Percentiles rank a stretch among this genome's conserved stretches.
These are phyloP conservation scores for Rhorus exstirpatorius DNA, from an alignment of 2,888 invertebrate species.

Conservation along the genomic window DNA sequence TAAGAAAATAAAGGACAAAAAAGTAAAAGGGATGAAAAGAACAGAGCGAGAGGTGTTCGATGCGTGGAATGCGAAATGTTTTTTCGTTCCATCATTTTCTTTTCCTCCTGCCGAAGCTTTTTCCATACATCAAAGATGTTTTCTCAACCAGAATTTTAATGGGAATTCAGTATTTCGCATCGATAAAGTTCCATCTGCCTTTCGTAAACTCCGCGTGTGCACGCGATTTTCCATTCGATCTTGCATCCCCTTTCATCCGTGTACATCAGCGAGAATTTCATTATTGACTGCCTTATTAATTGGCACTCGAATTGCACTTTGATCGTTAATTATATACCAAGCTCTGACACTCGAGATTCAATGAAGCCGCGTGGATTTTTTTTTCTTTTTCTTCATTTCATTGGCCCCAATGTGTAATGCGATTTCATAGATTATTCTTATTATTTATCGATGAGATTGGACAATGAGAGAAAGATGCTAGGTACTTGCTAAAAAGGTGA, in stretches of 20 bases:
- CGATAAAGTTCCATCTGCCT: too few relatives aligned
- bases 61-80: too few relatives aligned
- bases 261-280: not conserved
- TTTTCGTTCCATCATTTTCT: too few relatives aligned
- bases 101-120: too few relatives aligned
- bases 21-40: too few relatives aligned
- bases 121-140: too few relatives aligned
- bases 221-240: slow-evolving; percentile 11
- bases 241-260: not conserved
- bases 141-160: too few relatives aligned
- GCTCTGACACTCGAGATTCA: slow-evolving; percentile 21
- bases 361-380: too few relatives aligned
- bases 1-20: too few relatives aligned
- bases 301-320: slow-evolving; percentile 32
- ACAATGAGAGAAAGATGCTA: slow-evolving; percentile 34
- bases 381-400: slow-evolving; percentile 2
- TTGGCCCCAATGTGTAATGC: not conserved
- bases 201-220: too few relatives aligned
- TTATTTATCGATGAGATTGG: slow-evolving; percentile 29
- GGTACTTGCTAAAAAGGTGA: not conserved
- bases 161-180: too few relatives aligned
- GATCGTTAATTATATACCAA: slow-evolving; percentile 9
- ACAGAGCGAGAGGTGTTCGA: too few relatives aligned
- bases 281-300: slow-evolving; percentile 27
- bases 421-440: slow-evolving; percentile 39